phyloP scores from a whole-genome alignment of 2,797 vertebrate genomes.

The Monodelphis domestica region DNA sequence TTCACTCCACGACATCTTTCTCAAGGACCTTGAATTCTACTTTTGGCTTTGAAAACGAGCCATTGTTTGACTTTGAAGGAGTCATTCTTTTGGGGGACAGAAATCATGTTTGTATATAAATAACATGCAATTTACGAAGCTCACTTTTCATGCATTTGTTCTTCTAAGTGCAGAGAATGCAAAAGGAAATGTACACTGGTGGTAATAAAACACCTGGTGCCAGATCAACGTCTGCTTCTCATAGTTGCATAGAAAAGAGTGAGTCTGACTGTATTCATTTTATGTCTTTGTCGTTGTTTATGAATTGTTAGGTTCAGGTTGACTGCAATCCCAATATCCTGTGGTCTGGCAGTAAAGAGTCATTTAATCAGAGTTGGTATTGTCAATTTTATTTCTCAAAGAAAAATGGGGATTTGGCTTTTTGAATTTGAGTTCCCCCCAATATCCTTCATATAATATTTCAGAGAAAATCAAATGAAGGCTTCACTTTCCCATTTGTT shows the following conservation, averaged over 20 bases:
- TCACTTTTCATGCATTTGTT: conserved; percentile 58
- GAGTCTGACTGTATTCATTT: conserved; percentile 62
- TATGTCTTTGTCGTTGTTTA: conserved; percentile 61
- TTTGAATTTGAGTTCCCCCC: conserved; percentile 38
- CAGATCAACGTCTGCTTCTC: conserved; percentile 62
- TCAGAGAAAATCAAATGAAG: conserved; percentile 38
- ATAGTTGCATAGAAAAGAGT: conserved; percentile 51
- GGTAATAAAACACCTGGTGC: conserved; percentile 70
- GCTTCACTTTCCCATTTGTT: background rate
- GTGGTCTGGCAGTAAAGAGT: conserved; percentile 58
- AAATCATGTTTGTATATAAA: conserved; percentile 14
- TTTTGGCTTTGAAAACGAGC: conserved; percentile 7
- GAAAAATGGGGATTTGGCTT: conserved; percentile 42
- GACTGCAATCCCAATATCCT: conserved; percentile 44
- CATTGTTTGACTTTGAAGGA: background rate
- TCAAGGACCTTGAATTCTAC: background rate
- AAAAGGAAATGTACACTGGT: conserved; percentile 59
- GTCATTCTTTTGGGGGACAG: background rate
- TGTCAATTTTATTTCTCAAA: conserved; percentile 58
- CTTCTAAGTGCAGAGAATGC: conserved; percentile 60
- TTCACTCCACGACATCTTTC: background rate
- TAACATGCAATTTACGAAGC: background rate
- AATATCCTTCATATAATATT: conserved; percentile 15
- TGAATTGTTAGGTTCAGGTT: conserved; percentile 62
- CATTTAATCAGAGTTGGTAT: conserved; percentile 57